Conservation (phyloP, 2,797 vertebrate species). For the Peromyscus melanophrys region DNA sequence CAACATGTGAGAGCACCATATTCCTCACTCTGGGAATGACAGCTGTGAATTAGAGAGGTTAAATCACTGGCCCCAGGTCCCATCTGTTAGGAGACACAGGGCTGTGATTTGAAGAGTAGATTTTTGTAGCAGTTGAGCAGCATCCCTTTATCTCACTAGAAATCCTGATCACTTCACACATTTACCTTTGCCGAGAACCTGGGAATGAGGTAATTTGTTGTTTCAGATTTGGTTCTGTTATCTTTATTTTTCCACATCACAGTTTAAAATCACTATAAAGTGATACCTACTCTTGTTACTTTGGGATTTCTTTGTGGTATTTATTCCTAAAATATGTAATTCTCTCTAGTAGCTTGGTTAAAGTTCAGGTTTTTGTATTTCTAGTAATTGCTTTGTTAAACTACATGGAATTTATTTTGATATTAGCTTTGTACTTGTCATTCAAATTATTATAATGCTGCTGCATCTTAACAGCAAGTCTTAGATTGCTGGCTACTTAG, state of each 20-base stretch:
- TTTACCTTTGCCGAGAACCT: slow-evolving; percentile 20
- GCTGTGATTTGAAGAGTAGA: background rate
- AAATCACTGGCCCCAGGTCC: background rate
- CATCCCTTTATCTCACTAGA: background rate
- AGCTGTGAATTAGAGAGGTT: background rate
- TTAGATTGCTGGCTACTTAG: background rate
- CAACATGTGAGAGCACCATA: background rate
- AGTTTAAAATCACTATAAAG: slow-evolving; percentile 37
- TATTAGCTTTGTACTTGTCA: background rate
- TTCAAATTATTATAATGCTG: background rate
- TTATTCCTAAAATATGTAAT: slow-evolving; percentile 25
- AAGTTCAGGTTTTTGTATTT: slow-evolving; percentile 43
- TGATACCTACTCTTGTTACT: background rate
- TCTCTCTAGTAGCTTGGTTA: slow-evolving; percentile 6
- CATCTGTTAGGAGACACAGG: background rate
- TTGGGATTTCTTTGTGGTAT: slow-evolving; percentile 53
- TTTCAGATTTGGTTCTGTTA: slow-evolving; percentile 53
- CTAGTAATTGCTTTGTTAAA: slow-evolving; percentile 8
- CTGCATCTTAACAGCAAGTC: slow-evolving; percentile 21
- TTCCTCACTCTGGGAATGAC: background rate
- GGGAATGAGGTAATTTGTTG: background rate
- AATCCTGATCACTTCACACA: background rate
- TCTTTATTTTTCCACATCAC: slow-evolving; percentile 34
- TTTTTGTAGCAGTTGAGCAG: background rate
- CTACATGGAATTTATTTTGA: slow-evolving; percentile 36